Conservation (phyloP, 2,797 vertebrate species). For the Malacoctenus gilli region DNA sequence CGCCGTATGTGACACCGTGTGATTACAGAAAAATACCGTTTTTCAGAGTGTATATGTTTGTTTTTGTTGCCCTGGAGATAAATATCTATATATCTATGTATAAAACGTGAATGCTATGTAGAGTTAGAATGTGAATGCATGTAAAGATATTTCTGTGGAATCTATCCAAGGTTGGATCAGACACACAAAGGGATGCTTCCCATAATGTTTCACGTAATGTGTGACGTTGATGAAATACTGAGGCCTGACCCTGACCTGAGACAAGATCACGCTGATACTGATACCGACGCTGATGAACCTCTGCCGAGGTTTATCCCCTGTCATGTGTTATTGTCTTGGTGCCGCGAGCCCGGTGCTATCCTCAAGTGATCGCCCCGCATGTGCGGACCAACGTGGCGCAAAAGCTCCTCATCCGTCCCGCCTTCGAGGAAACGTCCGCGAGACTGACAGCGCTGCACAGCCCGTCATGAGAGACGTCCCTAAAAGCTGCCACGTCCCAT, state of each 20-base stretch:
- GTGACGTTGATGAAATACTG: too few species aligned
- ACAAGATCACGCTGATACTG: too few species aligned
- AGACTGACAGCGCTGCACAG: conserved; percentile 2
- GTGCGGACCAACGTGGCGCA: conserved; percentile 1
- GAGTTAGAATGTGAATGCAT: too few species aligned
- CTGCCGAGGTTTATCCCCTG: too few species aligned
- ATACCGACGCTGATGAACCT: too few species aligned
- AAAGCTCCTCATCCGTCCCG: background rate
- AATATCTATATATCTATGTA: too few species aligned
- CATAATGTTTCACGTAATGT: too few species aligned
- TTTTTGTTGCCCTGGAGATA: conserved; percentile 57
- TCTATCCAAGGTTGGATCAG: too few species aligned
- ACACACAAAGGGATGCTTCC: too few species aligned
- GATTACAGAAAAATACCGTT: conserved; percentile 50
- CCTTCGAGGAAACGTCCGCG: conserved; percentile 7
- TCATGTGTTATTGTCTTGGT: conserved; percentile 43
- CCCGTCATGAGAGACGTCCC: conserved; percentile 31
- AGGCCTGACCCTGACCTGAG: too few species aligned
- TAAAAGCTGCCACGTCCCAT: conserved; percentile 47
- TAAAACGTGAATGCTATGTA: too few species aligned
- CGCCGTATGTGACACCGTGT: conserved; percentile 26
- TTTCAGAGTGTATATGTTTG: conserved; percentile 50
- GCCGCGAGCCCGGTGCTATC: conserved; percentile 17
- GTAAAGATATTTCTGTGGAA: too few species aligned
- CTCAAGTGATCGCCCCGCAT: conserved; percentile 8